phyloP scores from a whole-genome alignment of 1,140 invertebrate species.

The Battus philenor region DNA sequence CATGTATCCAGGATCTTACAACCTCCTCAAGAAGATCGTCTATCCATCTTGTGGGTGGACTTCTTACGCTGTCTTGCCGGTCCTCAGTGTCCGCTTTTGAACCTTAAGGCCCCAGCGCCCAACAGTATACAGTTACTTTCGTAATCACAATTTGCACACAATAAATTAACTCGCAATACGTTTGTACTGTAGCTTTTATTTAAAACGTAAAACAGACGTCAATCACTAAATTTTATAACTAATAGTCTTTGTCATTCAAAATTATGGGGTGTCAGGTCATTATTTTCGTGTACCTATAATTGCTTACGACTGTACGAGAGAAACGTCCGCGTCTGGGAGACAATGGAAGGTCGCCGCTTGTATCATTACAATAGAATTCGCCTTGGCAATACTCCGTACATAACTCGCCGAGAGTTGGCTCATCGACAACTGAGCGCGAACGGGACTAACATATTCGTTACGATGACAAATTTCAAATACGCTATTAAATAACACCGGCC shows the following conservation, averaged over 20 bases:
- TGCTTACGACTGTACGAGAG: constrained; percentile 27
- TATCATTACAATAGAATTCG: constrained; percentile 58
- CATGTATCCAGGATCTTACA: no score
- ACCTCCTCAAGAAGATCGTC: no score
- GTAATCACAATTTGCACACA: no score
- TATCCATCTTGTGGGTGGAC: no score
- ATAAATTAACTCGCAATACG: no score
- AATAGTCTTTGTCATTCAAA: constrained; percentile 14
- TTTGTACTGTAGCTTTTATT: no score
- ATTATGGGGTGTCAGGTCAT: constrained; percentile 10
- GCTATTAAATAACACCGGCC: constrained; percentile 21
- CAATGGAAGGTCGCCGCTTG: constrained; percentile 56
- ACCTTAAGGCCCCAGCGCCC: no score
- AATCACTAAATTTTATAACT: constrained; percentile 7
- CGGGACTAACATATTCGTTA: constrained; percentile 35
- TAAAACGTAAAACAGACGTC: neutral
- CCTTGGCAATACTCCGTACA: constrained; percentile 45
- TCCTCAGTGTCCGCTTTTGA: no score
- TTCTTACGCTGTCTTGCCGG: no score
- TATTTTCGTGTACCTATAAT: constrained; percentile 8
- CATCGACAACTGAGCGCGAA: constrained; percentile 37
- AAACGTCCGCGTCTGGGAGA: constrained; percentile 42
- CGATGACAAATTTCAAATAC: constrained; percentile 36
- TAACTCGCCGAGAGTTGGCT: constrained; percentile 48
- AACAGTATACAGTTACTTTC: no score